These are phyloP conservation scores for Hiodon alosoides DNA, from an alignment of 2,113 vertebrate species.

Conservation along the genomic window DNA sequence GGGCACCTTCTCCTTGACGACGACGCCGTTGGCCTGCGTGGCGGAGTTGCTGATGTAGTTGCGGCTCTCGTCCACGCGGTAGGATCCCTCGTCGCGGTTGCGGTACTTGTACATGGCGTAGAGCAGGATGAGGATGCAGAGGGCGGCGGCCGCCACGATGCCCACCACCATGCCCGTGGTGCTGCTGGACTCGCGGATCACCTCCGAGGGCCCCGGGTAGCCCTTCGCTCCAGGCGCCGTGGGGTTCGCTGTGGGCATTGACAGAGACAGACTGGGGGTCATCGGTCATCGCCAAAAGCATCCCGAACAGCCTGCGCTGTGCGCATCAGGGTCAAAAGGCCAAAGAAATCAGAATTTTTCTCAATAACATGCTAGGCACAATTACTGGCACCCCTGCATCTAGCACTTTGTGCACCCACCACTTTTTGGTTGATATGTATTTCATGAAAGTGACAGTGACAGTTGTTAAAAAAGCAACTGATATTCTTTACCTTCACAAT, in stretches of 20 bases:
- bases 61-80: slow-evolving; percentile 98
- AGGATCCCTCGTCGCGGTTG: slow-evolving; percentile 96
- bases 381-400: no score
- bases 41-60: slow-evolving; percentile 99
- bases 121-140: slow-evolving; percentile 98
- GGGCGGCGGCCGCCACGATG: slow-evolving; percentile 89
- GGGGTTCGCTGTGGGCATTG: slow-evolving; percentile 73
- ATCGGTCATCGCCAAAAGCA: not conserved
- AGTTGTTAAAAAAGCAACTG: no score
- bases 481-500: no score
- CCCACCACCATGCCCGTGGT: slow-evolving; percentile 98
- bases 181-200: slow-evolving; percentile 93
- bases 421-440: no score
- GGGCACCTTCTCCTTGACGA: slow-evolving; percentile 94
- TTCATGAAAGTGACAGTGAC: no score
- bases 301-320: not conserved
- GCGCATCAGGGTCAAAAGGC: no score
- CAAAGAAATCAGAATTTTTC: no score
- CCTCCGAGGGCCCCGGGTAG: slow-evolving; percentile 80
- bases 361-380: no score
- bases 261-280: not conserved
- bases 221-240: slow-evolving; percentile 82
- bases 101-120: slow-evolving; percentile 99
- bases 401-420: no score
- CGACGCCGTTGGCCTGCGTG: slow-evolving; percentile 90